Evolutionary conservation across 1,140 invertebrate species (phyloP), one percentile per base, ranked within the genome.

Genomic region (Choristoneura fumiferana): DNA sequence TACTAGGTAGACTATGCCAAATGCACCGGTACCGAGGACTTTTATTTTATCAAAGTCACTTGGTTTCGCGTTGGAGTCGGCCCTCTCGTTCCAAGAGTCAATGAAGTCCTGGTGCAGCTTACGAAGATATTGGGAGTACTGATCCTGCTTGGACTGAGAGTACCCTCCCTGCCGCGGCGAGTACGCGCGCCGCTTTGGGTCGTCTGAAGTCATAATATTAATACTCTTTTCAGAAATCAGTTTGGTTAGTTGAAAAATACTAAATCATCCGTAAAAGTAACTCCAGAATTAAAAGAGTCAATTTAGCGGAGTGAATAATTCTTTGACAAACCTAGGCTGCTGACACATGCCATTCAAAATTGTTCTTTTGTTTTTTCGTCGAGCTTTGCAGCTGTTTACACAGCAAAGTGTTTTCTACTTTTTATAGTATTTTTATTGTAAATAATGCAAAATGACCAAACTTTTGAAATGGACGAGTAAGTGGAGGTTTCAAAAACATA

Each of bases 1-100:
- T 5, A 95, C 94, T 18, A 98, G 91, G 87, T 96, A 93, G 0
- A 98, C 97, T 29, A 95, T 91, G 1, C 97, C 97, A 89, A 98
- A 98, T 0, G 96, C 96, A 6, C 97, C 97, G 0, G 95, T 96
- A 0, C 97, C 97, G 14, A 98, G 81, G 0, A 96, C 76, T 63
- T 76, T 85, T 4, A 76, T 38, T 35, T 63, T 73, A 63, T 85
- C 78, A 60, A 89, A 90, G 57, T 90, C 86, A 22, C 52, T 54
- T 37, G 82, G 17, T 57, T 76, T 76, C 1, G 74, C 75, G 57
- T 77, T 77, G 33, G 63, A 65, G 43, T 64, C 60, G 1, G 73
- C 36, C 34, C 74, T 84, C 15, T 80, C 71, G 22, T 82, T 83
- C 82, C 81, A 89, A 13, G 67, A 59, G 4, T 84, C 78, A 29